Percentiles rank a stretch among this genome's conserved stretches.
Conservation (phyloP, 2,888 invertebrate species). For the Operophtera brumata region DNA sequence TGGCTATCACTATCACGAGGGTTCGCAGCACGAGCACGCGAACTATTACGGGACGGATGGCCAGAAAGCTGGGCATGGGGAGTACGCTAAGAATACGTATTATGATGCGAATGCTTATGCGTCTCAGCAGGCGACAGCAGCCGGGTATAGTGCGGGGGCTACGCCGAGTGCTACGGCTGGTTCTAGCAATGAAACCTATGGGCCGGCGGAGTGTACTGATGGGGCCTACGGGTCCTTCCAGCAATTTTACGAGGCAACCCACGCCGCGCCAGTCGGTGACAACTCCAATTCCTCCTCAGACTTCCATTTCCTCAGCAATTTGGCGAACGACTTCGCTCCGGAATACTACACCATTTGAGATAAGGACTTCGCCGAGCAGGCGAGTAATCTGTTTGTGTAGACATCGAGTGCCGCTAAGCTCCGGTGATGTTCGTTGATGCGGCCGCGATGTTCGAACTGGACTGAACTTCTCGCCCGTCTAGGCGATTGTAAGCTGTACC, state of each 20-base stretch:
- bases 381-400: slow-evolving; percentile 77
- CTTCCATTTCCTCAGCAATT: slow-evolving; percentile 95
- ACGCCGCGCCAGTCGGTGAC: slow-evolving; percentile 82
- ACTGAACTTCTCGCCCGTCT: slow-evolving; percentile 52
- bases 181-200: slow-evolving; percentile 67
- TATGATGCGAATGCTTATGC: slow-evolving; percentile 66
- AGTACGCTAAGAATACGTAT: slow-evolving; percentile 77
- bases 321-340: slow-evolving; percentile 95
- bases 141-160: slow-evolving; percentile 43
- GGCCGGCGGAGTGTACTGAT: slow-evolving; percentile 79
- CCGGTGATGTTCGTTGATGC: slow-evolving; percentile 19
- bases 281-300: slow-evolving; percentile 96
- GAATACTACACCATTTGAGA: slow-evolving; percentile 90
- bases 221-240: slow-evolving; percentile 84
- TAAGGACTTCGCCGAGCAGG: slow-evolving; percentile 79
- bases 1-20: slow-evolving; percentile 76
- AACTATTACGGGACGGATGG: slow-evolving; percentile 73
- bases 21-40: slow-evolving; percentile 64
- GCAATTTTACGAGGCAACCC: slow-evolving; percentile 84
- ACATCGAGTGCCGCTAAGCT: slow-evolving; percentile 24
- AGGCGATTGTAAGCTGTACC: slow-evolving; percentile 55
- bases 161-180: slow-evolving; percentile 45
- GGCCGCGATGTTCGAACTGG: slow-evolving; percentile 48
- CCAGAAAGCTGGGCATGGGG: slow-evolving; percentile 74
- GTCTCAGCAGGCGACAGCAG: slow-evolving; percentile 59